Evolutionary conservation across 2,888 invertebrate species (phyloP), one percentile per base, ranked within the genome.

Genomic region (Atrina japonica): DNA sequence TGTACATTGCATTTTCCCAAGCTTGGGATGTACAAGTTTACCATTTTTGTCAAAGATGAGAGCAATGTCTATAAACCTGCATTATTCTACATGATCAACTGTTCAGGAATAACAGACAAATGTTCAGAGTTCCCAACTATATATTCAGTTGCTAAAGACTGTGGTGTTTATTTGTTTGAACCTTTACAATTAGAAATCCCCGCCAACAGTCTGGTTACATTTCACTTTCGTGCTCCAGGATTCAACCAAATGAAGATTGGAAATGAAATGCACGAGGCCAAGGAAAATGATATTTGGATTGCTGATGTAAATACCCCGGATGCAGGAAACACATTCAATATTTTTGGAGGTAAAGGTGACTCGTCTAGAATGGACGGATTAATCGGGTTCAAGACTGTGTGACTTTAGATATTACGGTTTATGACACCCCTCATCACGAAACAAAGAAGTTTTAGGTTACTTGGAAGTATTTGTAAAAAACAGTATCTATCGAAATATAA

Each of bases 51-150:
- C n/a, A n/a, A n/a, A n/a, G n/a, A n/a, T n/a, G n/a, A n/a, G n/a
- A n/a, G n/a, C n/a, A n/a, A n/a, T n/a, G n/a, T n/a, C n/a, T n/a
- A n/a, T n/a, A n/a, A n/a, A n/a, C n/a, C n/a, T n/a, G 76, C 61
- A n/a, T 71, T 73, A 30, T 52, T 70, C n/a, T 80, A 73, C 52
- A 53, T 78, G 41, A 41, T 80, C 1, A 41, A 80, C 9, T 78
- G 80, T 29, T 43, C 40, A 2, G 30, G 27, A 14, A 35, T 43
- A 23, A 52, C 70, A 16, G 68, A 60, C 1, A 23, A 55, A 16
- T 72, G 65, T 21, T 60, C 29, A 21, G 63, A 72, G 1, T 75
- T 72, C 52, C 80, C 80, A 0, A 75, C 76, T 58, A 73, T 60
- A 40, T 78, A 72, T 29, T n/a, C n/a, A n/a, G 72, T 14, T 27